Evolutionary conservation across 2,113 vertebrate genomes (phyloP), one percentile per base, ranked within the genome.

Genomic region (Agapornis roseicollis): DNA sequence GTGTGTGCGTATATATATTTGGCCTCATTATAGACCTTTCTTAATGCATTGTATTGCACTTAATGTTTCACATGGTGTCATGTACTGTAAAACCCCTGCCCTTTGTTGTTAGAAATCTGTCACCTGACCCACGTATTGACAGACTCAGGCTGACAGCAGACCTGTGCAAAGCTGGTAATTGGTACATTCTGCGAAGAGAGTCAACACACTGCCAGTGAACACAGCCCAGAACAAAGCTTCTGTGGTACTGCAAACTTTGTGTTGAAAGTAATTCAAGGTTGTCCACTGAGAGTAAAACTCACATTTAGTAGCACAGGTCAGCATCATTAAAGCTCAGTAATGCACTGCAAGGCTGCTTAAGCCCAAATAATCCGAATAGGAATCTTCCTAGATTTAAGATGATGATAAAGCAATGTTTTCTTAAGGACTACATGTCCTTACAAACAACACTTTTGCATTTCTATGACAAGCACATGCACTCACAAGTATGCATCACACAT

Each of bases 81-180:
- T 8, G 14, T 8, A 35, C 63, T 7, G 60, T 10, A 66, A 86
- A 70, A 7, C 3, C 10, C 17, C 17, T 22, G 7, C 4, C 11
- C 6, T 37, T 81, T 58, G 61, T 31, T 68, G 35, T 33, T 31
- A 78, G 44, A 91, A 84, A 89, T 90, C 18, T 94, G 37, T 55
- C 89, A 82, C 63, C 82, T 96, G 70, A 85, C 33, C n/a, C 44
- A 72, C 44, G n/a, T 44, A 44, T 1, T 87, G 84, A 87, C 63
- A 96, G 60, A 42, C 25, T 31, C 41, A 76, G 41, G n/a, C 15
- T 47, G 23, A 53, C 16, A 53, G 24, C 33, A 70, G 41, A 83
- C 7, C 82, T 90, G 47, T 35, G 53, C 80, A 86, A 94, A 87
- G 60, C 17, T 89, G 58, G 37, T 78, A 87, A 88, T 56, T 97